phyloP scores from a whole-genome alignment of 2,113 vertebrate genomes.

The Thunnus maccoyii region DNA sequence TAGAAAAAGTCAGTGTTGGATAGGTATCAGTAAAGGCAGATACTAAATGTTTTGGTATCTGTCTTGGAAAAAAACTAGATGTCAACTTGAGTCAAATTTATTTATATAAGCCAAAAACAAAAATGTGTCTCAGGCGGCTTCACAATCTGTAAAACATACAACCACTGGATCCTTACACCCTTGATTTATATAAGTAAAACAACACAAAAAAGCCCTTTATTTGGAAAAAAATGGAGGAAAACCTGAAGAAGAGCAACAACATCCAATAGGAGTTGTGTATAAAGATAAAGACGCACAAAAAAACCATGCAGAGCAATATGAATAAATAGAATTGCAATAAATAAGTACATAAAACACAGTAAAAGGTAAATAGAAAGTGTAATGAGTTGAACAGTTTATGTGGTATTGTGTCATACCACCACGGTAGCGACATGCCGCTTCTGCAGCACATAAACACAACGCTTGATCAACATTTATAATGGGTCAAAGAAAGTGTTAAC shows the following conservation, averaged over 20 bases:
- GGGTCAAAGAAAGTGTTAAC: constrained; percentile 30
- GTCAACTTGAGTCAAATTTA: no score
- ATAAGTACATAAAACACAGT: no score
- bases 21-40: not conserved
- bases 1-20: no score
- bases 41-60: not conserved
- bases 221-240: not conserved
- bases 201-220: no score
- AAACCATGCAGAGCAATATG: no score
- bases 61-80: not conserved
- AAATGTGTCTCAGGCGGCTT: no score
- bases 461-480: constrained; percentile 1
- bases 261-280: not conserved
- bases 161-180: no score
- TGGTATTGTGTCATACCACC: not conserved
- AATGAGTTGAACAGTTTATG: not conserved
- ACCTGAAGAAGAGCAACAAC: not conserved
- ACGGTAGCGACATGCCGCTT: not conserved
- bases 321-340: no score
- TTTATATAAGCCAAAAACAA: no score
- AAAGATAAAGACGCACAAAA: no score
- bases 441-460: not conserved
- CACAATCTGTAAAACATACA: no score
- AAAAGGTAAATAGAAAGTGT: not conserved
- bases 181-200: no score